Evolutionary conservation across 2,797 vertebrate genomes (phyloP), one percentile per base, ranked within the genome.

Genomic region (Sebastolobus altivelis): DNA sequence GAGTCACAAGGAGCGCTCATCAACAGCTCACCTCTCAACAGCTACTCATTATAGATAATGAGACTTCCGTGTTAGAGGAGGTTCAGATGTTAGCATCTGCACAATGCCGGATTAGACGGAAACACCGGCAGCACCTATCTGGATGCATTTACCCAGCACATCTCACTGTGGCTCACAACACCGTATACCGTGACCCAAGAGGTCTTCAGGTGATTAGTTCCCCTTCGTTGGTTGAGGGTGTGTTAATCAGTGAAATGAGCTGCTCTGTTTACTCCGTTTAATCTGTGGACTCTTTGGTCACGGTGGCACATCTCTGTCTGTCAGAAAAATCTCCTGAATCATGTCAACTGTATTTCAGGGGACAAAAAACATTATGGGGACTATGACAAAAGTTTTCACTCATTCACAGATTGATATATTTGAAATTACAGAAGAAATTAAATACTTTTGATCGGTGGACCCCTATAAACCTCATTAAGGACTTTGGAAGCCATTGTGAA

Each of bases 21-120:
- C 85, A 75, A 55, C 89, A 80, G 77, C 80, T 87, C 86, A 58
- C 89, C 87, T 72, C 81, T 91, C 90, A 90, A 87, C 89, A 91
- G 85, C 87, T 81, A 58, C 86, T 92, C 88, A 80, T 91, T 87
- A 86, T 1, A 79, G 79, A 78, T 88, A 86, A 91, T 84, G 88
- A 91, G 89, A 65, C 86, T 77, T 83, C 63, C 79, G 80, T 63
- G 65, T 84, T 58, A 54, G 58, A 79, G 75, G 85, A 80, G 73
- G 66, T 80, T 88, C 43, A 18, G 29, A 75, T 75, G 58, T 65
- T 4, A 12, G 69, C 70, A 14, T 75, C 71, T 56, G 52, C 68
- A 76, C 84, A 31, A 38, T 14, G 35, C 10, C 22, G 62, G 22
- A 83, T 61, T 22, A 59, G 37, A 56, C 80, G 31, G 60, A 62